phyloP scores from a whole-genome alignment of 2,888 invertebrate species.

The Anorthoa munda region DNA sequence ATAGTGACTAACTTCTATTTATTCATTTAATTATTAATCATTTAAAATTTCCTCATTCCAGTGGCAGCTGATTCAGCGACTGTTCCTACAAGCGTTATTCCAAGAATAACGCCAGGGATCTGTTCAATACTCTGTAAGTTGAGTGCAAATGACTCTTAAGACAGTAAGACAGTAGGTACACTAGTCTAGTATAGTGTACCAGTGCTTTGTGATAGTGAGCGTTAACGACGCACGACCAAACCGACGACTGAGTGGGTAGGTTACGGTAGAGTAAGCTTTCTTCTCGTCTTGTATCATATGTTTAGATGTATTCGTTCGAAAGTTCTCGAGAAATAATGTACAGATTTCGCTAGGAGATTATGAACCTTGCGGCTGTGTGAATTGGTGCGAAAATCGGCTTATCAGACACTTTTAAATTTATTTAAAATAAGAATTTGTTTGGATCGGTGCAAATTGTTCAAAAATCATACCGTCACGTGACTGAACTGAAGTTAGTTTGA shows the following conservation, averaged over 20 bases:
- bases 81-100: constrained; percentile 89
- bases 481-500: constrained; percentile 23
- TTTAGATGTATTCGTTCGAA: constrained; percentile 15
- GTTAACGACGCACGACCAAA: constrained; percentile 65
- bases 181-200: constrained; percentile 58
- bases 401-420: too few species aligned
- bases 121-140: constrained; percentile 87
- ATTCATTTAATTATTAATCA: too few species aligned
- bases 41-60: constrained; percentile 70
- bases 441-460: background rate
- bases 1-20: too few species aligned
- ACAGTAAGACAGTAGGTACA: constrained; percentile 58
- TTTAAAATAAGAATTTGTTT: constrained; percentile 1
- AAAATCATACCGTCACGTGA: background rate
- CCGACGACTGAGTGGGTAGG: constrained; percentile 64
- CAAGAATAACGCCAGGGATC: constrained; percentile 88
- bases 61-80: constrained; percentile 91
- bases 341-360: background rate
- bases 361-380: constrained; percentile 6
- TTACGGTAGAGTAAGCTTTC: constrained; percentile 43
- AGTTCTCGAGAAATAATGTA: constrained; percentile 42
- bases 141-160: constrained; percentile 58
- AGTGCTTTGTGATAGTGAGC: constrained; percentile 76
- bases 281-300: constrained; percentile 49
- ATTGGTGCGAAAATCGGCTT: background rate